phyloP scores from a whole-genome alignment of 1,140 invertebrate species.

The Aphelinus certus region DNA sequence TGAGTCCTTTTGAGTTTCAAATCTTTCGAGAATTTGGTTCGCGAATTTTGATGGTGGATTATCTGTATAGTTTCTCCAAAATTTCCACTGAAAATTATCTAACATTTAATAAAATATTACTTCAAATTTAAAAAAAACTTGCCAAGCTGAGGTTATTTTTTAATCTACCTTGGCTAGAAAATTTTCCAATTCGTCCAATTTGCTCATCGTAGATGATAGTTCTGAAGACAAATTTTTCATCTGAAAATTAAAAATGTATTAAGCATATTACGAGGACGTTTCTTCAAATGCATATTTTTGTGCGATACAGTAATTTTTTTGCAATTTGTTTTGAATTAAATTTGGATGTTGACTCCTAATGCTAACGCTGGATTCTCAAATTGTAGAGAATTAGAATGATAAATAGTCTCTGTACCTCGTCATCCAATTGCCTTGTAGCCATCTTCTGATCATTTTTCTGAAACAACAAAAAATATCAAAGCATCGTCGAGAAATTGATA shows the following conservation, averaged over 20 bases:
- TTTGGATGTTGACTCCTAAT: too few species aligned
- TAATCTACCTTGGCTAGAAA: conserved; percentile 24
- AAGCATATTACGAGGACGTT: too few species aligned
- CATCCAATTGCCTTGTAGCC: conserved; percentile 25
- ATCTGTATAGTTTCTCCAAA: conserved; percentile 15
- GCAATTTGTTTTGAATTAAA: too few species aligned
- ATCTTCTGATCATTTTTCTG: conserved; percentile 32
- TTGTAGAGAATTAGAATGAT: too few species aligned
- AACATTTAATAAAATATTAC: conserved; percentile 30
- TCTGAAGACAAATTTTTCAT: conserved; percentile 32
- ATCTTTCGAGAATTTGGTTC: background rate
- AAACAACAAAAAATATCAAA: conserved; percentile 1
- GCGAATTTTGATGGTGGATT: background rate
- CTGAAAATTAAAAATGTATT: conserved; percentile 3
- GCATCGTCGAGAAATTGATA: too few species aligned
- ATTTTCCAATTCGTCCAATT: conserved; percentile 31
- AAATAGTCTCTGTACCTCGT: conserved; percentile 18
- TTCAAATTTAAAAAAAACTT: background rate
- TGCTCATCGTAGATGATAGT: conserved; percentile 6
- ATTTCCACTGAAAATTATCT: conserved; percentile 38
- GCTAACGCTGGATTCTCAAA: too few species aligned
- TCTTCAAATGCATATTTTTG: too few species aligned
- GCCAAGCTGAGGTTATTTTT: background rate
- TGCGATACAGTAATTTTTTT: too few species aligned
- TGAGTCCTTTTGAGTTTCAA: background rate